Base-by-base conservation (phyloP, 2,113 vertebrate genomes). In the Cricetomys ansorgei region DNA sequence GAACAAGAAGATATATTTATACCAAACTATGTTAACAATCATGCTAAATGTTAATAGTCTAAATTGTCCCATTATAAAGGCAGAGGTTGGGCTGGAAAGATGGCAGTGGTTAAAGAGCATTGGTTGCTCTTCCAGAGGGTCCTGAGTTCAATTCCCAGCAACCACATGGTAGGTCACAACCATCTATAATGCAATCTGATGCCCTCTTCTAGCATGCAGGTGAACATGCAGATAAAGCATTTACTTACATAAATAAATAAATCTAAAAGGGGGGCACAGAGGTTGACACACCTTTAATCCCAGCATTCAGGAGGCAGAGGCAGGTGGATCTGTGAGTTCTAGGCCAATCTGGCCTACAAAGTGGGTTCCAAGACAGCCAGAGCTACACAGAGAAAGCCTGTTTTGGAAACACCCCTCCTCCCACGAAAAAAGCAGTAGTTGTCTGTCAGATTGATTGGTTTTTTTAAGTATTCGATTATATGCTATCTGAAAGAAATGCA, bases 31-130 rank as follows among this genome's bases (percentile, higher is more conserved):
- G 88, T 88, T 40, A 43, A 25, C 92, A 62, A 77, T 84, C n/a
- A 83, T 87, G 19, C 70, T 91, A 96, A 95, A 86, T 92, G 23
- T 53, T 76, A 81, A 62, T 91, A 81, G 40, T 94, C 57, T 76
- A 40, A 81, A 62, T 95, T 94, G 25, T 40, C 34, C 37, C 25
- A 62, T 15, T 62, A 43, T 62, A 83, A 62, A 45, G 62, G 6
- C 59, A 93, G 29, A 90, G 29, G 25, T 91, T 95, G 16, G 57
- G 8, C 55, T 8, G 55, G 55, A 8, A 57, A 10, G 55, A 15
- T 57, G 55, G 55, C 55, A 57, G n/a, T n/a, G n/a, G n/a, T n/a
- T n/a, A n/a, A n/a, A n/a, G n/a, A n/a, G n/a, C n/a, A n/a, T n/a
- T n/a, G n/a, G n/a, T n/a, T n/a, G n/a, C n/a, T n/a, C n/a, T n/a